Evolutionary conservation across 2,797 vertebrate genomes (phyloP), one percentile per base, ranked within the genome.

Genomic region (Gallirallus australis): DNA sequence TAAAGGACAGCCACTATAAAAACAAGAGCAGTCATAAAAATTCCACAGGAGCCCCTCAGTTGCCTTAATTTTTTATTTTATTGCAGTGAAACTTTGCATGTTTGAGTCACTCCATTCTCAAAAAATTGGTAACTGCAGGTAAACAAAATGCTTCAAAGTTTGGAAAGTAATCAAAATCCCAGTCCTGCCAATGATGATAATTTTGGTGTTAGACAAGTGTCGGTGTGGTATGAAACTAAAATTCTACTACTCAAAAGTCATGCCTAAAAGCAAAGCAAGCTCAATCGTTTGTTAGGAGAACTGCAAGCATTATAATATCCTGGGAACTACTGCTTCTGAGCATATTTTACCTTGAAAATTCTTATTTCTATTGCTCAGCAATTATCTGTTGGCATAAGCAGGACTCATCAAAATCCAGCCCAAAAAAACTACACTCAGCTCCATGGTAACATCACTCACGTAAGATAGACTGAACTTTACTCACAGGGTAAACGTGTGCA

Each of bases 401-500:
- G 79, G 12, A 25, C 3, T 31, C 10, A 30, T 33, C 37, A 73
- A 31, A 3, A 73, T 27, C 18, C 57, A 77, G 5, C 18, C 42
- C 2, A 0, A 77, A 72, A 72, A 94, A 69, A 5, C 40, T 61
- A 5, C 28, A 23, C 17, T 60, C 30, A 17, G 3, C 28, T 57
- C 40, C 59, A 15, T 17, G 71, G 31, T n/a, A 40, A 19, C 13
- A 8, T 8, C 30, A 39, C 30, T 42, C 21, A 39, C 15, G 10
- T 48, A 39, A 42, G 12, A 35, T 52, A 25, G 54, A 28, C 11
- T 39, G 65, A 81, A 20, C 31, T 72, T 45, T 82, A 12, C n/a
- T 42, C 37, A 53, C 14, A 20, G 20, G 6, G 8, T 31, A 63
- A 16, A 23, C 0, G 0, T 0, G 0, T 24, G 21, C 15, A 12